Evolutionary conservation across 2,113 vertebrate species (phyloP).

Genomic region (Sander vitreus): DNA sequence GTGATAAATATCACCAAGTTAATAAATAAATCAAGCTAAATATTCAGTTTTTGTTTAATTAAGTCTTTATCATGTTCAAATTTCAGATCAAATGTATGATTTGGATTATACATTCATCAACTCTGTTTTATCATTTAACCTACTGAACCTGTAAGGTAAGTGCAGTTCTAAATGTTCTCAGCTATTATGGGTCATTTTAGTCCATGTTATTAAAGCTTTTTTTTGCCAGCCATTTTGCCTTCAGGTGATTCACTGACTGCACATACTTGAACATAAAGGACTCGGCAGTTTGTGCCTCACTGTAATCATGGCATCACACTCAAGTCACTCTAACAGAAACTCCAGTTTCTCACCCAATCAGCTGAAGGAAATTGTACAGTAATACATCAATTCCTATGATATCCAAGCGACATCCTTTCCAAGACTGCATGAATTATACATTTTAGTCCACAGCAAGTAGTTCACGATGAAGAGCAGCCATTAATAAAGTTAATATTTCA

Average conservation of each 20-base stretch:
- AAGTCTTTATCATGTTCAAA: not conserved
- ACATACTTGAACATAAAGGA: slow-evolving; percentile 37
- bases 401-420: slow-evolving; percentile 32
- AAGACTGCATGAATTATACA: slow-evolving; percentile 33
- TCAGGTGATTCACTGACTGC: slow-evolving; percentile 21
- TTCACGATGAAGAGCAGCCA: slow-evolving; percentile 25
- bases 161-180: not conserved
- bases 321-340: slow-evolving; percentile 33
- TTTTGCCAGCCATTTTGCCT: slow-evolving; percentile 28
- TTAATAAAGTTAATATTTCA: slow-evolving; percentile 46
- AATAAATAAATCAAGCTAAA: not conserved
- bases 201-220: slow-evolving; percentile 38
- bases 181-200: not conserved
- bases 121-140: not conserved
- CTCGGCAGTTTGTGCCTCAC: slow-evolving; percentile 21
- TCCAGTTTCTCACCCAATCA: slow-evolving; percentile 45
- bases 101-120: not conserved
- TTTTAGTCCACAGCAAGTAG: slow-evolving; percentile 16
- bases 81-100: not conserved
- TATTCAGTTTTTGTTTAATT: not conserved
- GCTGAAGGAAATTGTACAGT: slow-evolving; percentile 19
- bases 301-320: slow-evolving; percentile 49
- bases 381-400: slow-evolving; percentile 36
- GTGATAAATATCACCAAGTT: not conserved
- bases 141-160: not conserved